phyloP scores from a whole-genome alignment of 2,888 invertebrate species.

The Pandemis corylana region DNA sequence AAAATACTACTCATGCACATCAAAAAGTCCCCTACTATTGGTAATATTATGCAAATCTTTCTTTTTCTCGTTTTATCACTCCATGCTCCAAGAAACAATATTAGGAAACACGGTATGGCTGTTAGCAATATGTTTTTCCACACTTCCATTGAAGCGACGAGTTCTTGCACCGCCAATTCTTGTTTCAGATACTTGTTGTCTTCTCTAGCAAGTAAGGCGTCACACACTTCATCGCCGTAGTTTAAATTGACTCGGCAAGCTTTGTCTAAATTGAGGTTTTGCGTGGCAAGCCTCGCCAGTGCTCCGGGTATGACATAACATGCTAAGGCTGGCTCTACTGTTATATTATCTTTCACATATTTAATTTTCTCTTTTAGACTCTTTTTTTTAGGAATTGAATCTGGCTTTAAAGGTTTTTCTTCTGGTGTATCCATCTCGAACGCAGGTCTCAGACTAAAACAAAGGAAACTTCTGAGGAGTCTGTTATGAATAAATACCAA shows the following conservation, averaged over 20 bases:
- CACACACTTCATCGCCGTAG: constrained; percentile 88
- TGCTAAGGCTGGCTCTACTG: constrained; percentile 87
- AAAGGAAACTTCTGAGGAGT: constrained; percentile 5
- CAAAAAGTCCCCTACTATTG: constrained; percentile 81
- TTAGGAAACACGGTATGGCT: constrained; percentile 81
- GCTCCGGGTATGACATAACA: constrained; percentile 87
- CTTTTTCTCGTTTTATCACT: constrained; percentile 84
- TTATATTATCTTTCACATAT: constrained; percentile 84
- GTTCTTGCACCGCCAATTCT: constrained; percentile 85
- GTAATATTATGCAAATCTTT: constrained; percentile 84
- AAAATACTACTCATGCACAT: constrained; percentile 77
- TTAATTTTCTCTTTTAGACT: constrained; percentile 74
- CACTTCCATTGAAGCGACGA: constrained; percentile 82
- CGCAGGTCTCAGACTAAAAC: constrained; percentile 14
- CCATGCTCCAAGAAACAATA: constrained; percentile 86
- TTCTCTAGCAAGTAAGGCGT: constrained; percentile 88
- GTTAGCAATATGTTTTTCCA: constrained; percentile 84
- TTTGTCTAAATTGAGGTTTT: constrained; percentile 93
- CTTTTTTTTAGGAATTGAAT: constrained; percentile 57
- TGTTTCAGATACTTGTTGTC: constrained; percentile 86
- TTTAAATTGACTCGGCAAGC: constrained; percentile 92
- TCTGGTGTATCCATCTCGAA: constrained; percentile 61
- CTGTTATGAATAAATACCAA: background rate
- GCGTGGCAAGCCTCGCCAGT: constrained; percentile 90
- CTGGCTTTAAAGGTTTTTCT: constrained; percentile 64